Evolutionary conservation across 2,113 vertebrate species (phyloP).

Genomic region (Dipodomys ordii): DNA sequence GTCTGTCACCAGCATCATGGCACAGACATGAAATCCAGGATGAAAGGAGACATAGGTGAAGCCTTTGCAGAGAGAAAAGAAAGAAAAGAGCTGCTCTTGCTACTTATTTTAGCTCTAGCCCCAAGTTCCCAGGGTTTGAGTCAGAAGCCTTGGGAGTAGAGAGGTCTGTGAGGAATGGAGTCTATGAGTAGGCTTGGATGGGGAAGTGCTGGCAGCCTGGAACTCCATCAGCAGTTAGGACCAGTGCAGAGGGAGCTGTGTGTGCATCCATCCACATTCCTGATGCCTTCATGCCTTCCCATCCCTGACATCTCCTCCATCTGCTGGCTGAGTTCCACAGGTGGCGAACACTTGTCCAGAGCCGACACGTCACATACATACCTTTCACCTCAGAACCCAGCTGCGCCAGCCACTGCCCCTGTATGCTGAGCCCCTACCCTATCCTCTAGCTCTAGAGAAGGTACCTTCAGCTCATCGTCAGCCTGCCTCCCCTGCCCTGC

Average conservation of each 20-base stretch:
- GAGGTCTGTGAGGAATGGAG: neutral
- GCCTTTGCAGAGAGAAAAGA: neutral
- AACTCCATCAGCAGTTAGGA: too few species aligned
- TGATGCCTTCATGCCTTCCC: neutral
- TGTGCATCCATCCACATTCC: neutral
- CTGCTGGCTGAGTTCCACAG: neutral
- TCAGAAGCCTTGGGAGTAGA: neutral
- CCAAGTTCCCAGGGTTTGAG: too few species aligned
- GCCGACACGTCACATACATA: neutral
- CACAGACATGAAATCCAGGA: too few species aligned
- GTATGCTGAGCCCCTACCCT: neutral
- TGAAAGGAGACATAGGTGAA: too few species aligned
- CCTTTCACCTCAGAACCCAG: neutral
- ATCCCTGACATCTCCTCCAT: accelerated
- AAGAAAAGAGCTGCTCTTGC: too few species aligned
- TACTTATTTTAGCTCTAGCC: too few species aligned
- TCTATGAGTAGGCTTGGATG: neutral
- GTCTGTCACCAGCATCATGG: neutral
- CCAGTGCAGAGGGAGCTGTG: too few species aligned
- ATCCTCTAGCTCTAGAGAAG: neutral
- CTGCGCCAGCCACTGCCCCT: neutral
- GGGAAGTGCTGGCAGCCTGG: neutral
- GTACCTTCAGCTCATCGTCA: neutral
- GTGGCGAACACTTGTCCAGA: neutral
- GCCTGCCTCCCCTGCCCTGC: neutral